A percentile compares a stretch with the other conserved stretches of the same genome.
Evolutionary conservation across 2,113 vertebrate genomes (phyloP).

Genomic region (Silurus meridionalis): DNA sequence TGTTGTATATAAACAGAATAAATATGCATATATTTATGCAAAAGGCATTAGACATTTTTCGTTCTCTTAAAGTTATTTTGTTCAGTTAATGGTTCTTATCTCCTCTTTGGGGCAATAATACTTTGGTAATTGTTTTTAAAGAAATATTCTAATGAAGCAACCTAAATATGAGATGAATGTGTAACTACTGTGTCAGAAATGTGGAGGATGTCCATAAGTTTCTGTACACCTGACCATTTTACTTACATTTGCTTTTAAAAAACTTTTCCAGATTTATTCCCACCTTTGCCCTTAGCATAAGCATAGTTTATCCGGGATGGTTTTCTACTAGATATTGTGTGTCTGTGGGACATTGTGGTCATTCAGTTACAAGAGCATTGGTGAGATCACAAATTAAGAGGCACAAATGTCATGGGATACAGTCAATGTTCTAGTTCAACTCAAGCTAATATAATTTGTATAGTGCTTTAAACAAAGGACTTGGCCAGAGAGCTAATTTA

Average conservation of each 20-base stretch:
- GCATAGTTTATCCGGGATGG: not conserved
- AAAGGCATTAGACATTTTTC: not conserved
- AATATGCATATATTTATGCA: too few relatives aligned
- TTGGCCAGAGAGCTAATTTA: not conserved
- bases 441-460: not conserved
- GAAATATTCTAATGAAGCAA: not conserved
- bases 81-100: not conserved
- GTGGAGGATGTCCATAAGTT: not conserved
- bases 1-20: too few relatives aligned
- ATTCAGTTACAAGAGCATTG: not conserved
- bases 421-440: not conserved
- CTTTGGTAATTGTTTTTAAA: too few relatives aligned
- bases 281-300: not conserved
- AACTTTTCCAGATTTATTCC: not conserved
- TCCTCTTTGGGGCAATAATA: not conserved
- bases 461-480: not conserved
- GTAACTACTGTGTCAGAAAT: not conserved
- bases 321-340: not conserved
- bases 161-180: not conserved
- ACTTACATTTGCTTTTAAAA: not conserved
- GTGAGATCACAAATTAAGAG: not conserved
- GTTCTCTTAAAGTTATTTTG: not conserved
- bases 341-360: not conserved
- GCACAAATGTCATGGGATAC: too few relatives aligned
- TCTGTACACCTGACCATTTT: not conserved